A percentile compares a stretch with the other conserved stretches of the same genome.
Evolutionary conservation across 2,888 invertebrate genomes (phyloP).

Genomic region (Cybosia mesomella): DNA sequence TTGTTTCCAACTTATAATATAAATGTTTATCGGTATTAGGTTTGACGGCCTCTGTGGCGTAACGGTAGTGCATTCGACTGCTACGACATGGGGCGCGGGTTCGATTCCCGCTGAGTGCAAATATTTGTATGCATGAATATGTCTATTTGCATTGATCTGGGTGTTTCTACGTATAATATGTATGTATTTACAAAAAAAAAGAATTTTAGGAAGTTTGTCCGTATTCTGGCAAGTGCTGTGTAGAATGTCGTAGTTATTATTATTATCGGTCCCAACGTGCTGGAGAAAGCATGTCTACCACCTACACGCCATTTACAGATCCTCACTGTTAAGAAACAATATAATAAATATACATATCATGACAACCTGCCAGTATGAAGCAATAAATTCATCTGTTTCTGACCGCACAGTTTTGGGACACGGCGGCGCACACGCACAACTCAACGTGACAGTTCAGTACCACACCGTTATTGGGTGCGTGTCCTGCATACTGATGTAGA

Average conservation of each 20-base stretch:
- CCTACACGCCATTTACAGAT: not conserved
- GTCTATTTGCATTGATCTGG: too few species aligned
- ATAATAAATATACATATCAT: not conserved
- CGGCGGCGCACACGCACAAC: conserved; percentile 25
- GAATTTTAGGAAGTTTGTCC: too few species aligned
- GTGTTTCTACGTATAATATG: too few species aligned
- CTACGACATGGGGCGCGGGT: too few species aligned
- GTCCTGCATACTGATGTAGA: conserved; percentile 60
- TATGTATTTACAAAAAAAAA: too few species aligned
- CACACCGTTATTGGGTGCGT: conserved; percentile 65
- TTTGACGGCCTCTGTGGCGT: too few species aligned
- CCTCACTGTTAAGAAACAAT: conserved; percentile 2
- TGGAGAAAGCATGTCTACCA: conserved; percentile 1
- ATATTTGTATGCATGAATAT: too few species aligned
- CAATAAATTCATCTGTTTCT: conserved; percentile 9
- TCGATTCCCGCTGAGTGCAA: too few species aligned
- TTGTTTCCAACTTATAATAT: not conserved
- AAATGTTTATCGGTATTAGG: too few species aligned
- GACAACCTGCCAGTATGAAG: conserved; percentile 1
- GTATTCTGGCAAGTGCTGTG: too few species aligned
- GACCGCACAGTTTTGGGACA: conserved; percentile 23
- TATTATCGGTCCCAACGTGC: not conserved
- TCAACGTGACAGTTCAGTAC: conserved; percentile 48
- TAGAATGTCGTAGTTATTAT: too few species aligned
- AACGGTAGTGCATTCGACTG: too few species aligned